Conservation (phyloP, 2,113 vertebrate species). For the Archocentrus centrarchus region DNA sequence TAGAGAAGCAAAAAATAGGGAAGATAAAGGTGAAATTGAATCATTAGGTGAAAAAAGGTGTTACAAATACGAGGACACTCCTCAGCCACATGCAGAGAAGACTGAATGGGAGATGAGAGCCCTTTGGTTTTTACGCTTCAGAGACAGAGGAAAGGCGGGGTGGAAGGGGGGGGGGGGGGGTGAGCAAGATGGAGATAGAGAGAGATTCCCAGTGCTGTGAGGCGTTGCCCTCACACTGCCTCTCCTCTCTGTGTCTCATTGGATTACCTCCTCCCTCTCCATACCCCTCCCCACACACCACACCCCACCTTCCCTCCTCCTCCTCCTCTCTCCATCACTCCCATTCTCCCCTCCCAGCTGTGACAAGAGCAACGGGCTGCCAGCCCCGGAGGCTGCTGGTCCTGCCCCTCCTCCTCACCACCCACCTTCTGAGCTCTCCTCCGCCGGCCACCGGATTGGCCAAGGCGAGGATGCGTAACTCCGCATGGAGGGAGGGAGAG, state of each 20-base stretch:
- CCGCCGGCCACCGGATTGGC: constrained; percentile 62
- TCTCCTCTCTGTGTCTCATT: constrained; percentile 78
- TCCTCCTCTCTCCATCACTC: constrained; percentile 35
- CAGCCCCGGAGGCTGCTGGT: constrained; percentile 68
- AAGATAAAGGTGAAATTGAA: neutral
- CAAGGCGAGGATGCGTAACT: constrained; percentile 55
- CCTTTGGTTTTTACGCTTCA: constrained; percentile 68
- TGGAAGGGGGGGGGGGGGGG: constrained; percentile 14
- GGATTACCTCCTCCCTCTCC: constrained; percentile 74
- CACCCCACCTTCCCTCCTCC: constrained; percentile 6
- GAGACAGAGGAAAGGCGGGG: constrained; percentile 40
- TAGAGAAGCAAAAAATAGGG: neutral
- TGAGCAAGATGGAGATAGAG: constrained; percentile 58
- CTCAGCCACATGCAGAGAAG: constrained; percentile 37
- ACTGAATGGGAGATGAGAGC: constrained; percentile 61
- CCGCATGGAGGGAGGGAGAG: constrained; percentile 10
- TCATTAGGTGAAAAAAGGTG: neutral
- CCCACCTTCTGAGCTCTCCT: neutral
- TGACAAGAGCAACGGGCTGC: constrained; percentile 72
- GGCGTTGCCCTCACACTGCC: constrained; percentile 76
- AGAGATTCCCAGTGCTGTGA: constrained; percentile 74
- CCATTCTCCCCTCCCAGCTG: constrained; percentile 76
- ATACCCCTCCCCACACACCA: neutral
- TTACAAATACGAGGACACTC: constrained; percentile 19
- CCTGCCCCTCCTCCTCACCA: constrained; percentile 57